Base-by-base conservation (phyloP, 2,888 invertebrate genomes). In the Penaeus monodon region DNA sequence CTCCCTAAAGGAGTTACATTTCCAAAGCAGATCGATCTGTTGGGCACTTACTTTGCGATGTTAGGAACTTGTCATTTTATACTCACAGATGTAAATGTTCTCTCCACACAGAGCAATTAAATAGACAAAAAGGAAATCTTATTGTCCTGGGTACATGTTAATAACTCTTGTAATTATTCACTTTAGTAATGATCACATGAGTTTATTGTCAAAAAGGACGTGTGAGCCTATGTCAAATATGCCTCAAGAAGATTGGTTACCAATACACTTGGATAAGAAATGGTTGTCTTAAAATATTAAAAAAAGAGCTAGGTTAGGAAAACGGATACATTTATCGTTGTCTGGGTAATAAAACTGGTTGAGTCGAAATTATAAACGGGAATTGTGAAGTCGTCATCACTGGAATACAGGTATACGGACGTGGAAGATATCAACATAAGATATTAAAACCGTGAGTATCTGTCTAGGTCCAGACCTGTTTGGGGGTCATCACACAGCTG, bases 11-110 rank as follows among this genome's bases (percentile, higher is more conserved):
- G 86, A 87, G 83, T 83, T 64, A 79, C 83, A 85, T 78, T 70
- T 87, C 86, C 86, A 87, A 87, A 87, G 77, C 83, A 87, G 86
- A 87, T 87, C 86, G 86, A 87, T 87, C 86, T 83, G 70, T 68
- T 87, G 86, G 86, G 86, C 86, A 87, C 86, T 87, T 87, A 83
- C 86, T 87, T 87, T 87, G 86, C 83, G 86, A 87, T 87, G 86
- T 87, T 87, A 87, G 86, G 86, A 87, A 87, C 86, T 87, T 80
- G 83, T 87, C 86, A 87, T 87, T 81, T 85, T 77, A 85, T 87
- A 87, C 86, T 87, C 86, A 87, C 86, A 87, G 83, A 87, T 87
- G 86, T 83, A 82, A 87, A 82, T 87, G 86, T 87, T 87, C 83
- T 87, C 83, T 87, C 86, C 81, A 87, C 77, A 79, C 64, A 87